A percentile compares a stretch with the other conserved stretches of the same genome.
These are phyloP conservation scores for Nasonia longicornis DNA, from an alignment of 1,140 invertebrate genomes.

Conservation along the genomic window DNA sequence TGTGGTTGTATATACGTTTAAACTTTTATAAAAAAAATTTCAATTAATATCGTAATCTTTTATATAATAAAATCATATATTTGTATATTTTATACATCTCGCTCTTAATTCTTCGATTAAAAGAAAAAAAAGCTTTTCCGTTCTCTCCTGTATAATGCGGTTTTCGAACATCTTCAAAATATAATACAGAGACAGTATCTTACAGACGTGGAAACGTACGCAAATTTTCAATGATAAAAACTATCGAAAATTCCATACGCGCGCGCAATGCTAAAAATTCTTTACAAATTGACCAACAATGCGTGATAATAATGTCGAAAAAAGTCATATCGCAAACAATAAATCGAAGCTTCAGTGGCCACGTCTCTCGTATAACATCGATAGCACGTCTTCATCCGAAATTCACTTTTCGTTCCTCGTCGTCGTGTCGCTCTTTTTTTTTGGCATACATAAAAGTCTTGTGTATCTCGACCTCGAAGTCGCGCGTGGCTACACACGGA, in stretches of 20 bases:
- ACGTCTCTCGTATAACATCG: not conserved
- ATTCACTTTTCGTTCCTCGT: not conserved
- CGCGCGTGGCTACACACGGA: not conserved
- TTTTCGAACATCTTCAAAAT: not conserved
- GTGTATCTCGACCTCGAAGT: not conserved
- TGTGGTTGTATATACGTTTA: too few species aligned
- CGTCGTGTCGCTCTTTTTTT: not conserved
- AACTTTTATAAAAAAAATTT: too few species aligned
- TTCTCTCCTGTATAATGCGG: too few species aligned
- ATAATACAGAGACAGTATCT: not conserved
- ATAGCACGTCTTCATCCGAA: not conserved
- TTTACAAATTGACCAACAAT: not conserved
- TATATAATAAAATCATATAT: too few species aligned
- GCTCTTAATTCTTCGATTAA: not conserved
- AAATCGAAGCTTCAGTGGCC: not conserved
- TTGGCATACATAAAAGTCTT: constrained; percentile 8
- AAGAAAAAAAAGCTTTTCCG: too few species aligned
- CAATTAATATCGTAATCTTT: too few species aligned
- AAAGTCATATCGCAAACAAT: not conserved
- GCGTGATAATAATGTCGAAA: not conserved
- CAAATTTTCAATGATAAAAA: not conserved
- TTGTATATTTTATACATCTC: not conserved
- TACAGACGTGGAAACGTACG: not conserved
- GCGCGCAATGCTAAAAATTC: not conserved
- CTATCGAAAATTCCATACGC: not conserved